phyloP scores from a whole-genome alignment of 2,113 vertebrate genomes.

The Litocranius walleri region DNA sequence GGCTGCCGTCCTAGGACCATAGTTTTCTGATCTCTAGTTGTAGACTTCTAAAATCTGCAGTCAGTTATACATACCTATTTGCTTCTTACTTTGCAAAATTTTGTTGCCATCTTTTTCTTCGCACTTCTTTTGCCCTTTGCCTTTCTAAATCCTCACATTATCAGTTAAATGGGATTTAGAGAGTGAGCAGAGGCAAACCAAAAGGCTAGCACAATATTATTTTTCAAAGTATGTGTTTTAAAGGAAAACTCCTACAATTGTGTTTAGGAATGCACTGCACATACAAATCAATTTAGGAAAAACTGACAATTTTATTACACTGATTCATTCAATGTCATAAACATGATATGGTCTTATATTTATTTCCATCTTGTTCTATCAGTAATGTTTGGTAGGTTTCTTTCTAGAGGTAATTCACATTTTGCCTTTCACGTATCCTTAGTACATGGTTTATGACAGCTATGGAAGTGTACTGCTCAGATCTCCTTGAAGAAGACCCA shows the following conservation, averaged over 20 bases:
- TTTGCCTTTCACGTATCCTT: background rate
- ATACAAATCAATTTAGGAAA: background rate
- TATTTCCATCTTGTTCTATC: background rate
- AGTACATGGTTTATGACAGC: background rate
- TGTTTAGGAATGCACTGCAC: background rate
- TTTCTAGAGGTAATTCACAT: background rate
- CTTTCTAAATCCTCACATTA: background rate
- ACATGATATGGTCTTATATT: background rate
- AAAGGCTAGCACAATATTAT: background rate
- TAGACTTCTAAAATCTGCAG: background rate
- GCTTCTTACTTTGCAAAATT: background rate
- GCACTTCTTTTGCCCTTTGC: background rate
- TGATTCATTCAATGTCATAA: background rate
- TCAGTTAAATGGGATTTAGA: background rate
- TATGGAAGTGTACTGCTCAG: background rate
- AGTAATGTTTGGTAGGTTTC: background rate
- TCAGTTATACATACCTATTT: background rate
- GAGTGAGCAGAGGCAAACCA: background rate
- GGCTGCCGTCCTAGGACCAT: background rate
- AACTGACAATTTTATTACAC: background rate
- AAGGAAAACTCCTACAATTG: background rate
- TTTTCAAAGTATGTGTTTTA: background rate
- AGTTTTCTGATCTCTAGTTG: background rate
- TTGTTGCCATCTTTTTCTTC: background rate
- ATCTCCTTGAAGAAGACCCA: background rate